These are phyloP conservation scores for Heteromurus nitidus DNA, from an alignment of 2,888 invertebrate genomes.

Conservation along the genomic window DNA sequence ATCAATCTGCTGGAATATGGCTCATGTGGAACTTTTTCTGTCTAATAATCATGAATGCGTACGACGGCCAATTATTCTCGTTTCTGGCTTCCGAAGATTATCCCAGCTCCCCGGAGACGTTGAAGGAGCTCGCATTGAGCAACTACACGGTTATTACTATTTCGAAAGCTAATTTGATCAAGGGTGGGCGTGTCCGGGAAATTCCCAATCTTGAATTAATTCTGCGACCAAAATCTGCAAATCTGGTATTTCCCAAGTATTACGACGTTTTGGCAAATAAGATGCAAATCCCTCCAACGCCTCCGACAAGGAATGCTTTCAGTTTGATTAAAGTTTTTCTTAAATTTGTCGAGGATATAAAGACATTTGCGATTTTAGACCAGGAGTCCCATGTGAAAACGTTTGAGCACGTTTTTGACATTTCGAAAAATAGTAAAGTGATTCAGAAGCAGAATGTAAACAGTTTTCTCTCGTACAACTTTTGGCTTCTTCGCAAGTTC, in stretches of 20 bases:
- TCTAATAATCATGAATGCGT: conserved; percentile 18
- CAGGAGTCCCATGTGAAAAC: background rate
- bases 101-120: background rate
- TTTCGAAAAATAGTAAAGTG: background rate
- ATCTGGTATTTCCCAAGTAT: background rate
- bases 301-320: no score
- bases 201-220: background rate
- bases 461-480: background rate
- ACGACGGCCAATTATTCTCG: conserved; percentile 35
- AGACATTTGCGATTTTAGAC: background rate
- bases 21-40: conserved; percentile 35
- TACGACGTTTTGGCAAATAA: background rate
- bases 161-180: background rate
- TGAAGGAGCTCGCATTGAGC: background rate
- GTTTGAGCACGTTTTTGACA: background rate
- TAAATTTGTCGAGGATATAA: background rate
- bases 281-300: background rate
- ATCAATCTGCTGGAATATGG: conserved; percentile 7
- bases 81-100: conserved; percentile 10
- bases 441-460: background rate
- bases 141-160: conserved; percentile 12
- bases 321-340: background rate
- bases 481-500: background rate
- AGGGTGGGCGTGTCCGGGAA: no score
- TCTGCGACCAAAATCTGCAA: background rate